Conservation (phyloP, 2,113 vertebrate genomes). For the Erpornis zantholeuca region DNA sequence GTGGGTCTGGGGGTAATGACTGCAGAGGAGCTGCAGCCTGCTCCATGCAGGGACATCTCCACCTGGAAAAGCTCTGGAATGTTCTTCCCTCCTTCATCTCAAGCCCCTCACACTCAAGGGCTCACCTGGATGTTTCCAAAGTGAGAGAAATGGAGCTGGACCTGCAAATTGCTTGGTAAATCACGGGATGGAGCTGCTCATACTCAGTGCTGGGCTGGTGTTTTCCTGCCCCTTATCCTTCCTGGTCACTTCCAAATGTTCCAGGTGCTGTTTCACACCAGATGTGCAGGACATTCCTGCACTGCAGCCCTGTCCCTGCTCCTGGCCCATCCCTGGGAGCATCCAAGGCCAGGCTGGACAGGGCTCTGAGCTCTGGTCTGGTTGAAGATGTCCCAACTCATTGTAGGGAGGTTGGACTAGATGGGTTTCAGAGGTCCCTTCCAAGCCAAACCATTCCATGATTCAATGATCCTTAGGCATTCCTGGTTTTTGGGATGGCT, state of each 20-base stretch:
- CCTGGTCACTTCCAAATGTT: fast-evolving
- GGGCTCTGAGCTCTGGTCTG: not conserved
- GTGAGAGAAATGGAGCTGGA: fast-evolving
- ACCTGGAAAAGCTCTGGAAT: not conserved
- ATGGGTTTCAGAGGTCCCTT: not conserved
- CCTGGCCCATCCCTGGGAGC: not conserved
- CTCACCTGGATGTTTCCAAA: not conserved
- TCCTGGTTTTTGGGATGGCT: not conserved
- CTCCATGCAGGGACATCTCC: not conserved
- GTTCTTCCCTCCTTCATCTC: not conserved
- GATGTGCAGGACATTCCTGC: not conserved
- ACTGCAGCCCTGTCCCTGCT: not conserved
- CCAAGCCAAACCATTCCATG: not conserved
- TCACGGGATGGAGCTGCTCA: fast-evolving
- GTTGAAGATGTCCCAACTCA: not conserved
- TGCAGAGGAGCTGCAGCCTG: not conserved
- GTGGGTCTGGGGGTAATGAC: not conserved
- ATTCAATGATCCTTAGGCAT: fast-evolving
- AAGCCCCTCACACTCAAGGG: not conserved
- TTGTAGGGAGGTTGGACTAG: not conserved
- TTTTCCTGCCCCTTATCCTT: not conserved
- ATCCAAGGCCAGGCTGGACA: fast-evolving
- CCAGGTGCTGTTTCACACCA: not conserved
- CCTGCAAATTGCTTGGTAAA: fast-evolving
- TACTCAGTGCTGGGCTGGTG: not conserved